A percentile compares a stretch with the other conserved stretches of the same genome.
Evolutionary conservation across 2,797 vertebrate genomes (phyloP).

Genomic region (Chiroxiphia lanceolata): DNA sequence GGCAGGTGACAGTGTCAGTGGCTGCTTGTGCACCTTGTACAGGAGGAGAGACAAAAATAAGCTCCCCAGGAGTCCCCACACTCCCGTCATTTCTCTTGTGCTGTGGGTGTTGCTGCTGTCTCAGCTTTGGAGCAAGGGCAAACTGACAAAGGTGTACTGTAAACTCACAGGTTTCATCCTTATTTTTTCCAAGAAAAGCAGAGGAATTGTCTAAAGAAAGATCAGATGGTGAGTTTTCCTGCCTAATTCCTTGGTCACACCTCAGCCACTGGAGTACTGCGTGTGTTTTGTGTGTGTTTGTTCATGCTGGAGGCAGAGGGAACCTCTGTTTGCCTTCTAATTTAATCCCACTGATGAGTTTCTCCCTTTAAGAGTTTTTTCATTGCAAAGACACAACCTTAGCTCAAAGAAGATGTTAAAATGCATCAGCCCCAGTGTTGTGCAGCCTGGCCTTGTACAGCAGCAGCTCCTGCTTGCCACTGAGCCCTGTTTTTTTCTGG

Average conservation of each 20-base stretch:
- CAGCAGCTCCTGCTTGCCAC: neutral
- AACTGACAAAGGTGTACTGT: neutral
- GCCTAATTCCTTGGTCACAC: neutral
- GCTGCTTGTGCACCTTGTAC: neutral
- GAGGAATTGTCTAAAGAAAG: neutral
- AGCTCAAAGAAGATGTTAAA: neutral
- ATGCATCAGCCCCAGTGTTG: neutral
- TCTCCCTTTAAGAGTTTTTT: neutral
- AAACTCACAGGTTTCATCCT: neutral
- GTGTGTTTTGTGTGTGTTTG: accelerated
- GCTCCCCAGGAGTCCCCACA: neutral
- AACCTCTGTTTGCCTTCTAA: neutral
- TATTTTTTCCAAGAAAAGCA: neutral
- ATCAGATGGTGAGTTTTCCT: neutral
- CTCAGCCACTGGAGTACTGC: neutral
- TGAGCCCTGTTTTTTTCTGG: neutral
- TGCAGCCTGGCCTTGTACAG: neutral
- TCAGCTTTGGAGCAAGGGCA: neutral
- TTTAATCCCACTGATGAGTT: neutral
- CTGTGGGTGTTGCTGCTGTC: neutral
- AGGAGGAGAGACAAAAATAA: neutral
- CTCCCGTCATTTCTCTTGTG: neutral
- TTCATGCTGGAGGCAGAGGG: neutral
- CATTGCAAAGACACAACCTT: neutral
- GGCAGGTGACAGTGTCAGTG: neutral